These are phyloP conservation scores for Xylocopa sonorina DNA, from an alignment of 1,140 invertebrate genomes.

Conservation along the genomic window DNA sequence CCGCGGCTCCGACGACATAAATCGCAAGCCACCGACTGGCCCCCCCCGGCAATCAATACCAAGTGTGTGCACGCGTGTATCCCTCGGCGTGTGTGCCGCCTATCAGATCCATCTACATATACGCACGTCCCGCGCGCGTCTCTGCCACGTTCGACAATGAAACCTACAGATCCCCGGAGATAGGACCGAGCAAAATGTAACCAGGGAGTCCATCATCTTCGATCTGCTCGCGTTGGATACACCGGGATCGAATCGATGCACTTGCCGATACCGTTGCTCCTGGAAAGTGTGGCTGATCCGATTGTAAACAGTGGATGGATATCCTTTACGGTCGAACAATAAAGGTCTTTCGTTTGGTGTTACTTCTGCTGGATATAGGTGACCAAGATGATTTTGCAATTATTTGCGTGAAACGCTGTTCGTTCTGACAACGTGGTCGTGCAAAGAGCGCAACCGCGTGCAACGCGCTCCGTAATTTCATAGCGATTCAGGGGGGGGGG, in stretches of 20 bases:
- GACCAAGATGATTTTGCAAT: too few relatives aligned
- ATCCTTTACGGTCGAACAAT: neutral
- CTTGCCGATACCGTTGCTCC: neutral
- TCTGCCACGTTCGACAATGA: slow-evolving; percentile 16
- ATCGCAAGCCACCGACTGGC: slow-evolving; percentile 66
- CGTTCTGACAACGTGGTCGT: too few relatives aligned
- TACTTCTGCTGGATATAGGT: neutral
- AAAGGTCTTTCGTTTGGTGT: neutral
- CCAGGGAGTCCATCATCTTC: slow-evolving; percentile 15
- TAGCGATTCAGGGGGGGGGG: too few relatives aligned
- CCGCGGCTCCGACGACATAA: slow-evolving; percentile 67
- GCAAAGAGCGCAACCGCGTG: too few relatives aligned
- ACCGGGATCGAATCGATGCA: neutral
- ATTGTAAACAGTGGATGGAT: neutral
- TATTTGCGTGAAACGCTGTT: too few relatives aligned
- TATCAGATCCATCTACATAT: too few relatives aligned
- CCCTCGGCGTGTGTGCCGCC: too few relatives aligned
- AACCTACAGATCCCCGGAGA: slow-evolving; percentile 16
- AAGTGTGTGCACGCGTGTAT: slow-evolving; percentile 4
- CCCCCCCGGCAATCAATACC: slow-evolving; percentile 69
- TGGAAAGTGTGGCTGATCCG: neutral
- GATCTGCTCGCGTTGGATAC: neutral
- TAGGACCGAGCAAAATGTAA: slow-evolving; percentile 14
- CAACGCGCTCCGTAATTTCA: too few relatives aligned
- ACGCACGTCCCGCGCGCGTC: neutral